Conservation (phyloP, 2,113 vertebrate species). For the Hippoglossus stenolepis region DNA sequence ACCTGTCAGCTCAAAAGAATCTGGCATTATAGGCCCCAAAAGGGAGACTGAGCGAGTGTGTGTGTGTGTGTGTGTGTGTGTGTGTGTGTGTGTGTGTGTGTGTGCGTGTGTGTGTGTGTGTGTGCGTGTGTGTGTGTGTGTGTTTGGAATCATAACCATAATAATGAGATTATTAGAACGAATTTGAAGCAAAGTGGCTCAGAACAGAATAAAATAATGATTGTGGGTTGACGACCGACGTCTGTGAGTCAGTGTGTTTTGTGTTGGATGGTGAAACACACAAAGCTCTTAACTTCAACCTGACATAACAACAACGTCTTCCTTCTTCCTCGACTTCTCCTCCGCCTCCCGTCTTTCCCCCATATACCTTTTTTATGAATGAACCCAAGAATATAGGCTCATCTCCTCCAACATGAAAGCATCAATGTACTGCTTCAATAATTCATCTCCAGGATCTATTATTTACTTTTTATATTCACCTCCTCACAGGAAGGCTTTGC, state of each 20-base stretch:
- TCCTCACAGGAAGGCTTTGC: slow-evolving; percentile 57
- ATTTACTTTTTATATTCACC: slow-evolving; percentile 77
- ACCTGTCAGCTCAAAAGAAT: slow-evolving; percentile 43
- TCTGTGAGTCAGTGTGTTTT: background rate
- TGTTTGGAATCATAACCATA: too few relatives aligned
- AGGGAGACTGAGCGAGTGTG: slow-evolving; percentile 12
- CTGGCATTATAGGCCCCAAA: background rate
- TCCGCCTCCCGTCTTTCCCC: background rate
- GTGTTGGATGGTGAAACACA: background rate
- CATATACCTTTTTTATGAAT: slow-evolving; percentile 67
- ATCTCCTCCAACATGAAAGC: slow-evolving; percentile 57
- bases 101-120: too few relatives aligned
- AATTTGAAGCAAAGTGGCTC: too few relatives aligned
- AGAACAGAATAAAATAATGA: too few relatives aligned
- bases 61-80: slow-evolving; percentile 8
- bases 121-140: too few relatives aligned
- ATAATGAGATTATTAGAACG: too few relatives aligned
- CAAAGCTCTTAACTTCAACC: slow-evolving; percentile 1
- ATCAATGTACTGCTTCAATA: slow-evolving; percentile 74
- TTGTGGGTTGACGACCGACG: too few relatives aligned
- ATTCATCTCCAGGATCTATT: slow-evolving; percentile 74
- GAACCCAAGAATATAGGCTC: slow-evolving; percentile 54
- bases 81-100: background rate
- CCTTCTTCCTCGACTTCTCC: slow-evolving; percentile 4
- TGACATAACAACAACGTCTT: slow-evolving; percentile 33